Evolutionary conservation across 2,888 invertebrate species (phyloP).

Genomic region (Merodon equestris): DNA sequence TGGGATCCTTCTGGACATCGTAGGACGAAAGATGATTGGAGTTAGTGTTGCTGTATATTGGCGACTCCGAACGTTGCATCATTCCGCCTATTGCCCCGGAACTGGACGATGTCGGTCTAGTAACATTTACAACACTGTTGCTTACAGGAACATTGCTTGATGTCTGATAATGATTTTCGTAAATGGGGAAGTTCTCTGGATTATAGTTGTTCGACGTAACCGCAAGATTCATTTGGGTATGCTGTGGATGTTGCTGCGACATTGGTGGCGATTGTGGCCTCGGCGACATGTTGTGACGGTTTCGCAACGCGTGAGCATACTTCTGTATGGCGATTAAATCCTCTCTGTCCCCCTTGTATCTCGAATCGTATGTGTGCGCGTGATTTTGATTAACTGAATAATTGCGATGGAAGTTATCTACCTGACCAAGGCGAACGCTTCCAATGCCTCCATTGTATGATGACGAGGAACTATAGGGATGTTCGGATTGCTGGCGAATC

Average conservation of each 20-base stretch:
- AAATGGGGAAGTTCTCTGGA: conserved; percentile 80
- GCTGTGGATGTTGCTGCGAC: conserved; percentile 68
- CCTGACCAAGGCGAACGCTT: conserved; percentile 42
- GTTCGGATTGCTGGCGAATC: conserved; percentile 78
- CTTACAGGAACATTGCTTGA: conserved; percentile 71
- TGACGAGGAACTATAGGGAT: conserved; percentile 73
- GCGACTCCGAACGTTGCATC: conserved; percentile 78
- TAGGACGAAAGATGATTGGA: conserved; percentile 70
- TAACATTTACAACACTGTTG: conserved; percentile 34
- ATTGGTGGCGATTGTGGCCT: conserved; percentile 71
- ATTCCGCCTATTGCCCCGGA: conserved; percentile 44
- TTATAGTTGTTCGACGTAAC: conserved; percentile 66
- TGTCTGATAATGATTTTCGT: conserved; percentile 80
- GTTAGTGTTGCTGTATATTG: conserved; percentile 81
- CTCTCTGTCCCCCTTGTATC: conserved; percentile 63
- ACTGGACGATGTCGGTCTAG: conserved; percentile 36
- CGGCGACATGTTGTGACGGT: conserved; percentile 72
- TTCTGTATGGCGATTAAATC: conserved; percentile 67
- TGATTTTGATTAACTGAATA: conserved; percentile 77
- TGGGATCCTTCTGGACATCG: conserved; percentile 64
- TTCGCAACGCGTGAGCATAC: conserved; percentile 73
- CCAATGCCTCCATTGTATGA: conserved; percentile 66
- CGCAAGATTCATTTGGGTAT: conserved; percentile 71
- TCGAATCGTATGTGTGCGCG: conserved; percentile 75
- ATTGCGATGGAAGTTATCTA: conserved; percentile 77